Conservation (phyloP, 1,140 invertebrate genomes). For the Aplysia californica region DNA sequence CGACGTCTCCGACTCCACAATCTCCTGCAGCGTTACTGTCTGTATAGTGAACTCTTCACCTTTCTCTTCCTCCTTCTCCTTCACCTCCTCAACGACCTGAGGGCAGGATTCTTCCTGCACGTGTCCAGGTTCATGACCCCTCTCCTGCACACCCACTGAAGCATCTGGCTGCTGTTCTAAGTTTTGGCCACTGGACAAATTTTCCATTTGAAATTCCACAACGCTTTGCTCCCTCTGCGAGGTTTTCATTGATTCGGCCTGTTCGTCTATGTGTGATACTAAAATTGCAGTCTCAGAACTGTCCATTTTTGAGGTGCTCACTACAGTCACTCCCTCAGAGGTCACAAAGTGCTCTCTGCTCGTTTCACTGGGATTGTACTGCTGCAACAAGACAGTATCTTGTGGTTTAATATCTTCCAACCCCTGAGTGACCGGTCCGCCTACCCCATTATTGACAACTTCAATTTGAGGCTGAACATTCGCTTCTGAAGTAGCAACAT, state of each 20-base stretch:
- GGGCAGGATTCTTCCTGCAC: neutral
- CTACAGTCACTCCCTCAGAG: too few species aligned
- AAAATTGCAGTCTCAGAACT: too few species aligned
- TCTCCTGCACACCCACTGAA: too few species aligned
- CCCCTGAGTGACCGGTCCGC: neutral
- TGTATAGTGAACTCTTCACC: constrained; percentile 6
- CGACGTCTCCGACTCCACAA: neutral
- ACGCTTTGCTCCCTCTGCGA: too few species aligned
- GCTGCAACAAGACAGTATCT: neutral
- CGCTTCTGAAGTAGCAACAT: neutral
- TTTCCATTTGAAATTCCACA: too few species aligned
- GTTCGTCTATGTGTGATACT: too few species aligned
- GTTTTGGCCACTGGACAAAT: too few species aligned
- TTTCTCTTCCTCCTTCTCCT: neutral
- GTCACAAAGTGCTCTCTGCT: too few species aligned
- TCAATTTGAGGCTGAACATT: neutral
- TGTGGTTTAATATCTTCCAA: neutral
- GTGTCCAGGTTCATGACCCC: constrained; percentile 4
- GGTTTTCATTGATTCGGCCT: too few species aligned
- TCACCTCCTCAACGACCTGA: neutral
- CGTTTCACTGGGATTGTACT: neutral
- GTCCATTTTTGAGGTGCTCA: too few species aligned
- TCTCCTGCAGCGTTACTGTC: constrained; percentile 7
- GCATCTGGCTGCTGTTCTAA: too few species aligned
- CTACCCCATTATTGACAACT: neutral